Evolutionary conservation across 2,797 vertebrate genomes (phyloP).

Genomic region (Myripristis jacobus): DNA sequence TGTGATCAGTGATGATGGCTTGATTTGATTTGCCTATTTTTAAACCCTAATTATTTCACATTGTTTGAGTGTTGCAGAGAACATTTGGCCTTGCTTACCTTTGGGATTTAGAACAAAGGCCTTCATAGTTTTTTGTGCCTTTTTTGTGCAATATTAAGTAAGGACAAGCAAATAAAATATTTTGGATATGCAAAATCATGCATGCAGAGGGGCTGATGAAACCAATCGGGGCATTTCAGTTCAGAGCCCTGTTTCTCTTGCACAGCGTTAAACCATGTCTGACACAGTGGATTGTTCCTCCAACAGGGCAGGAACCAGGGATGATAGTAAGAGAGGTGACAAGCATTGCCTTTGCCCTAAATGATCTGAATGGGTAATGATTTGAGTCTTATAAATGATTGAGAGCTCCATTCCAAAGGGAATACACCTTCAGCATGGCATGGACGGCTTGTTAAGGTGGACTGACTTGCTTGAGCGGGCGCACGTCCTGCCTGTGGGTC

Average conservation of each 20-base stretch:
- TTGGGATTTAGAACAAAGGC: constrained; percentile 39
- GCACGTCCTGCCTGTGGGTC: constrained; percentile 37
- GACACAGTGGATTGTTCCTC: constrained; percentile 54
- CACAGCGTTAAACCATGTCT: constrained; percentile 38
- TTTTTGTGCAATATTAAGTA: constrained; percentile 17
- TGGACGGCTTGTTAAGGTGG: constrained; percentile 81
- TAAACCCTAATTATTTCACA: constrained; percentile 38
- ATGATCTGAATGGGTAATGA: constrained; percentile 84
- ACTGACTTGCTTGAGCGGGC: constrained; percentile 64
- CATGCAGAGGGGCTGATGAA: constrained; percentile 35
- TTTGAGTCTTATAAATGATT: constrained; percentile 83
- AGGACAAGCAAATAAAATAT: constrained; percentile 9
- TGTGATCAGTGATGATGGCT: constrained; percentile 57
- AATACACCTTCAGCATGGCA: constrained; percentile 79
- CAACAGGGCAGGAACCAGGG: constrained; percentile 34
- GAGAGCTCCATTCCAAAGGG: constrained; percentile 75
- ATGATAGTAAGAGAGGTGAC: constrained; percentile 74
- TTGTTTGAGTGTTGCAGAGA: constrained; percentile 10
- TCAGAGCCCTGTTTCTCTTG: constrained; percentile 34
- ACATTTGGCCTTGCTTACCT: constrained; percentile 20
- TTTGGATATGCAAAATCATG: constrained; percentile 36
- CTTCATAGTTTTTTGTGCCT: not conserved
- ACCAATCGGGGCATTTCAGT: constrained; percentile 31
- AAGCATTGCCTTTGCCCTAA: constrained; percentile 79
- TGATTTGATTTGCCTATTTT: constrained; percentile 61